Conservation (phyloP, 1,140 invertebrate species). For the Phymastichus coffea region DNA sequence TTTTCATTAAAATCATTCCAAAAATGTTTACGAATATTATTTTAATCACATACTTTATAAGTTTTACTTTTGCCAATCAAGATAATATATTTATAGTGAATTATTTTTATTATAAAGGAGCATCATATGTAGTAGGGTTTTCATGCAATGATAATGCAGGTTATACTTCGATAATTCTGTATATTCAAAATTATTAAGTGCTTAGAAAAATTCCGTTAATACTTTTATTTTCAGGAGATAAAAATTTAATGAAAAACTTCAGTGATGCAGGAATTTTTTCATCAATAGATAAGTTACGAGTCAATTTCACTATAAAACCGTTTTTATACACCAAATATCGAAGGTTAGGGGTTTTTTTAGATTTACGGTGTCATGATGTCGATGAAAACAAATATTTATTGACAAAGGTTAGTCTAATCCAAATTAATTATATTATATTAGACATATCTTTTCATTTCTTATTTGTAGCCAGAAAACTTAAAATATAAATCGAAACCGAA, state of each 20-base stretch:
- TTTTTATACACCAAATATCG: slow-evolving; percentile 30
- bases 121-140: slow-evolving; percentile 37
- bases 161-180: slow-evolving; percentile 8
- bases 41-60: slow-evolving; percentile 3
- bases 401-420: slow-evolving; percentile 31
- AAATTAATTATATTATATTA: too few relatives aligned
- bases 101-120: slow-evolving; percentile 36
- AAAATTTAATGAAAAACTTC: slow-evolving; percentile 33
- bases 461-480: too few relatives aligned
- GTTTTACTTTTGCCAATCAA: background rate
- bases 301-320: slow-evolving; percentile 25
- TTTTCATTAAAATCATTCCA: too few relatives aligned
- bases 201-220: too few relatives aligned
- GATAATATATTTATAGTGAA: slow-evolving; percentile 32
- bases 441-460: too few relatives aligned
- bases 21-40: slow-evolving; percentile 1
- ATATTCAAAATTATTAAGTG: too few relatives aligned
- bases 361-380: slow-evolving; percentile 33
- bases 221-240: slow-evolving; percentile 33
- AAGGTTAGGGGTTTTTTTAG: slow-evolving; percentile 34
- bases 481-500: too few relatives aligned
- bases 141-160: slow-evolving; percentile 36
- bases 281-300: slow-evolving; percentile 22
- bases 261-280: slow-evolving; percentile 34
- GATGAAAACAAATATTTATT: slow-evolving; percentile 30